phyloP scores from a whole-genome alignment of 2,888 invertebrate species.

The Ectemnius continuus region DNA sequence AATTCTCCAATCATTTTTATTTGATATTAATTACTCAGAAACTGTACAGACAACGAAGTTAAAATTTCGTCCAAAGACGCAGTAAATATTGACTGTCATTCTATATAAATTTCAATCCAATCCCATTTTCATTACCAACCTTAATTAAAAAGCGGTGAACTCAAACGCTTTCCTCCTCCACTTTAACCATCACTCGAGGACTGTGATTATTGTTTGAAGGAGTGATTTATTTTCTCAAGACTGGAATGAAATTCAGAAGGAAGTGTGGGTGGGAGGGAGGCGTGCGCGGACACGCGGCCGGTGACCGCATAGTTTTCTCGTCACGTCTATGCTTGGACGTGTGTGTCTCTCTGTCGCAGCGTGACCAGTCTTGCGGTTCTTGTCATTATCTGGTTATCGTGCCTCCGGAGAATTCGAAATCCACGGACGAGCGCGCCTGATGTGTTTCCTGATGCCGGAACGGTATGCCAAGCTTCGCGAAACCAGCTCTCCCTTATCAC shows the following conservation, averaged over 20 bases:
- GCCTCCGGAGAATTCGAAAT: slow-evolving; percentile 10
- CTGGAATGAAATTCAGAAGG: slow-evolving; percentile 1
- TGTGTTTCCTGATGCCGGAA: not conserved
- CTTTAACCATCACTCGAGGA: too few relatives aligned
- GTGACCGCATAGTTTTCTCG: slow-evolving; percentile 37
- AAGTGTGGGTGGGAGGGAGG: slow-evolving; percentile 21
- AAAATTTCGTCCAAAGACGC: too few relatives aligned
- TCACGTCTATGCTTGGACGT: slow-evolving; percentile 19
- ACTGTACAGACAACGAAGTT: too few relatives aligned
- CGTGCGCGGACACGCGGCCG: slow-evolving; percentile 3
- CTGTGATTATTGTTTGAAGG: too few relatives aligned
- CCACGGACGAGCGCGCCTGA: not conserved
- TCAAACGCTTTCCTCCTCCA: too few relatives aligned
- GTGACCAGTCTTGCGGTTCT: slow-evolving; percentile 37
- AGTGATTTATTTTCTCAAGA: too few relatives aligned
- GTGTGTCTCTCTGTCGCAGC: slow-evolving; percentile 1
- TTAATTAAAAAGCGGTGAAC: too few relatives aligned
- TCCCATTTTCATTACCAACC: too few relatives aligned
- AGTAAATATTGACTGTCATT: too few relatives aligned
- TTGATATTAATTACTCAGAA: too few relatives aligned
- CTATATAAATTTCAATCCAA: too few relatives aligned
- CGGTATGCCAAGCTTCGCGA: not conserved
- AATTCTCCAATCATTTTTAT: too few relatives aligned
- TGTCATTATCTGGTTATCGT: slow-evolving; percentile 34
- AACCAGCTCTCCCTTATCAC: not conserved